Evolutionary conservation across 1,140 invertebrate species (phyloP).

Genomic region (Anagrus nilaparvatae): DNA sequence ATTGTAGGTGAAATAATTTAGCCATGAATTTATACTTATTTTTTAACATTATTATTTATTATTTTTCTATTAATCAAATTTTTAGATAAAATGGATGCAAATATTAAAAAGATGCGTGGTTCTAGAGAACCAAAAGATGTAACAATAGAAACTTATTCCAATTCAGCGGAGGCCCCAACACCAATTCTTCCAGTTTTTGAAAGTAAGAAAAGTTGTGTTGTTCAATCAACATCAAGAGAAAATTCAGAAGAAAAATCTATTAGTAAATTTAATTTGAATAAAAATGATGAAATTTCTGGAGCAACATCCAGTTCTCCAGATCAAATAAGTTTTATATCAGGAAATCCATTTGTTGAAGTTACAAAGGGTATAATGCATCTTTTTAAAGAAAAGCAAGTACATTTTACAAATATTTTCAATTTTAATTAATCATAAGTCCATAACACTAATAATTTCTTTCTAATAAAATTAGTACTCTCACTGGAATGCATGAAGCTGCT

Average conservation of each 20-base stretch:
- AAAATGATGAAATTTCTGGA: conserved; percentile 34
- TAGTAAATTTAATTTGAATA: conserved; percentile 32
- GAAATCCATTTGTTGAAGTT: conserved; percentile 94
- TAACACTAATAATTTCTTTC: conserved; percentile 1
- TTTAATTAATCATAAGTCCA: conserved; percentile 8
- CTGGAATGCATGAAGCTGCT: conserved; percentile 52
- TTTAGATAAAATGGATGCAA: conserved; percentile 26
- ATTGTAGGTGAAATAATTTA: conserved; percentile 4
- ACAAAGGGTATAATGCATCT: conserved; percentile 94
- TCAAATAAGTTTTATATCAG: conserved; percentile 82
- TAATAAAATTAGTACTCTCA: conserved; percentile 42
- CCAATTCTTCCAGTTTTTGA: conserved; percentile 25
- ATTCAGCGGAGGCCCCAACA: conserved; percentile 36
- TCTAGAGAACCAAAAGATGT: conserved; percentile 50
- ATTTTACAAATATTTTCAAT: conserved; percentile 16
- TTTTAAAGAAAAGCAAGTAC: conserved; percentile 83
- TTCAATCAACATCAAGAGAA: conserved; percentile 29
- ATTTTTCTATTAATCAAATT: conserved; percentile 4
- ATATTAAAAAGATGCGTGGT: conserved; percentile 43
- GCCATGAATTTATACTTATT: conserved; percentile 5
- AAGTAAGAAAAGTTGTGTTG: conserved; percentile 30
- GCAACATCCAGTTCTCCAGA: conserved; percentile 33
- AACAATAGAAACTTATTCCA: conserved; percentile 54
- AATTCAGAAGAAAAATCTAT: conserved; percentile 35
- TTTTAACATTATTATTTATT: conserved; percentile 9